Evolutionary conservation across 2,797 vertebrate species (phyloP), one percentile per base, ranked within the genome.

Genomic region (Borostomias antarcticus): DNA sequence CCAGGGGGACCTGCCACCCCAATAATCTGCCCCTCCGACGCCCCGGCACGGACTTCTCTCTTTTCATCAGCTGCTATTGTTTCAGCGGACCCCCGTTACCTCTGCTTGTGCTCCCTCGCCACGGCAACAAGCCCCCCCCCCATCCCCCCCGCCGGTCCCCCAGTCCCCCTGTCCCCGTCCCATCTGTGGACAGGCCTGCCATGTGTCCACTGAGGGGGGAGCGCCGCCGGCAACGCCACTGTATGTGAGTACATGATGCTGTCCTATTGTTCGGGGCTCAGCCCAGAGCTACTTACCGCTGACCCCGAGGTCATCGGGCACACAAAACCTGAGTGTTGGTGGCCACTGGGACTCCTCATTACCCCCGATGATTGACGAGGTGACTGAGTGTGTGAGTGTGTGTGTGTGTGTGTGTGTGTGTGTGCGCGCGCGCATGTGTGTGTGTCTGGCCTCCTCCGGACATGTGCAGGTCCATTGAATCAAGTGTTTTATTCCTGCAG

Each of bases 111-210:
- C 85, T 85, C 77, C 81, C 73, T 90, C 81, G 68, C 87, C 88
- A 88, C 68, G 83, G 88, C 83, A 90, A 89, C 89, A 64, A 64
- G 17, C 37, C 15, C 26, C 8, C 62, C 15, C 29, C 29, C 53
- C 15, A 0, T 3, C 1, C 9, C 64, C 15, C 25, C 10, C 60
- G 33, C 68, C 50, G 54, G 13, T 66, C 9, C 58, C 32, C 69
- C 28, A 66, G 54, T 71, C 60, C 70, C 82, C 73, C 68, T 25
- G 21, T 72, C 75, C 66, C 80, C 52, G 62, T 88, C 89, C 91
- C 92, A 93, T 93, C 92, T 93, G 91, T 91, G 91, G 85, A 82
- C 77, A 81, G 86, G 87, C 81, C 85, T 87, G 90, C 90, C 92
- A 93, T 93, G 91, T 92, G 91, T 91, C 89, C 81, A 79, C 85